Base-by-base conservation (phyloP, 2,113 vertebrate genomes). In the Nycticryphes semicollaris region DNA sequence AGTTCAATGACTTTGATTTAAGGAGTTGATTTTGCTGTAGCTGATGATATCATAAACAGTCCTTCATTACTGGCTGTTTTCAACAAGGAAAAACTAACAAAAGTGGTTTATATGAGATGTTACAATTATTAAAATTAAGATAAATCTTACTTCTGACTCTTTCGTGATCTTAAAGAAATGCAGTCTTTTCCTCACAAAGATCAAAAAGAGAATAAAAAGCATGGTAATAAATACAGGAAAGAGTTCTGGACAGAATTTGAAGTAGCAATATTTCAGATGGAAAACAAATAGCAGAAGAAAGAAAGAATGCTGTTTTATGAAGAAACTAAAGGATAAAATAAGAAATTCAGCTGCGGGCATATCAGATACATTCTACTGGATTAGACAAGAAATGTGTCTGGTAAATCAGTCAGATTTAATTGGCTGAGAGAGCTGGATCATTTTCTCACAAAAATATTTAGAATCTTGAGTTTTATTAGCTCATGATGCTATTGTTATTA, bases 291-390 rank as follows among this genome's bases (percentile, higher is more conserved):
- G 6, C 15, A 43, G 8, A 17, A 83, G 22, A 83, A 90, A 84
- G 16, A 79, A 64, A 0, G 8, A 7, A 48, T 78, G 6, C 0
- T 59, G 1, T 73, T 91, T 75, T n/a, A 48, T 53, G 0, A 3
- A 48, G 50, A 89, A 90, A 25, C 3, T 51, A 41, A 74, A 72
- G 15, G 5, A 79, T 6, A 43, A 75, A 93, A 88, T 30, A 53
- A 16, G 3, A 81, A 80, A 51, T 37, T 13, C 9, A 74, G 14
- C 24, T 45, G 47, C 9, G 54, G 2, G 3, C 9, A 15, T 48
- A 12, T 37, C 43, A n/a, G 7, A 56, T 53, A 23, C 3, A 59
- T 74, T 77, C 7, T 59, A 20, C 8, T 43, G 2, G 4, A 3
- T 45, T 66, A 78, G 41, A 74, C 10, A 92, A 45, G 19, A 83